phyloP scores from a whole-genome alignment of 2,113 vertebrate genomes.

The Oceanodroma tethys region DNA sequence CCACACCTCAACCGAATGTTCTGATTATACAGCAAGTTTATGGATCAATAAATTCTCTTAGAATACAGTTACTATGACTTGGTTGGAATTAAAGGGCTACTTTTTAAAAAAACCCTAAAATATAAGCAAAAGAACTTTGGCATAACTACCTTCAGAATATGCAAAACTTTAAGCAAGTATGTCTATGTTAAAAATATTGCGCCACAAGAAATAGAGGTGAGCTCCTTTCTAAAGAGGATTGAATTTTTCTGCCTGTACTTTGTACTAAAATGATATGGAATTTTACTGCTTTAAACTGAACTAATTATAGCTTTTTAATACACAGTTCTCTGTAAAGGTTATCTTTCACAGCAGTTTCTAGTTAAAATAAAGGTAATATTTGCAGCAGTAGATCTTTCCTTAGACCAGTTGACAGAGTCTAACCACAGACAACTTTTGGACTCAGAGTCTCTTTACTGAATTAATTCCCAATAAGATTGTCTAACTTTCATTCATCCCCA shows the following conservation, averaged over 20 bases:
- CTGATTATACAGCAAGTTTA: not conserved
- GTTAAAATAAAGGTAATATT: not conserved
- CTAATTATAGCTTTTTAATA: not conserved
- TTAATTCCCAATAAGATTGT: not conserved
- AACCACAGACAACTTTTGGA: not conserved
- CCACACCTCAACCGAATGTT: not conserved
- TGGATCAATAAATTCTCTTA: not conserved
- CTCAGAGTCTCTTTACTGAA: not conserved
- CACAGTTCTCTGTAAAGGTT: not conserved
- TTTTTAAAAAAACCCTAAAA: not conserved
- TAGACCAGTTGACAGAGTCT: not conserved
- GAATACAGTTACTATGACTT: not conserved
- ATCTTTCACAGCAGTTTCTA: not conserved
- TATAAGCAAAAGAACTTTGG: not conserved
- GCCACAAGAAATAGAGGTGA: not conserved
- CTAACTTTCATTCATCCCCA: not conserved
- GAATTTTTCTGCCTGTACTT: not conserved
- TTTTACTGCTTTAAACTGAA: not conserved
- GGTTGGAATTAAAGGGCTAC: not conserved
- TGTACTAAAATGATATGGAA: accelerated
- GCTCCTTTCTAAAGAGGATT: not conserved
- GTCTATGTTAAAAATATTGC: not conserved
- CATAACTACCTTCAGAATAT: not conserved
- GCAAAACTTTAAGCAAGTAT: not conserved
- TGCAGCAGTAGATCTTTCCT: not conserved